phyloP scores from a whole-genome alignment of 2,797 vertebrate species.

The Coccyzus lansbergi region DNA sequence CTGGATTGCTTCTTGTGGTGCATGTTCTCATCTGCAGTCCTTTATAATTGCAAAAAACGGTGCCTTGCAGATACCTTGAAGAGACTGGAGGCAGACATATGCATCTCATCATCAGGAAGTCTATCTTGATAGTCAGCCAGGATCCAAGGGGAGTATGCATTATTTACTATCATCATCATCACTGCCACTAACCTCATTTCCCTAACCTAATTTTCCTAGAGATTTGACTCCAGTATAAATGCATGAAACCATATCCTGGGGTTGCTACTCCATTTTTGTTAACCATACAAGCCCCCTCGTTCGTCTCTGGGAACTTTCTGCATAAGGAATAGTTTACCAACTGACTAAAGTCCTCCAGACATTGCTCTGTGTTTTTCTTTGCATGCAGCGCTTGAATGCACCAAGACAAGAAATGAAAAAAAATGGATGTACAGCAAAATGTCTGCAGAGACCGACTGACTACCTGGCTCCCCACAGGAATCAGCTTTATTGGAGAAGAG shows the following conservation, averaged over 20 bases:
- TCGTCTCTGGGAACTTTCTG: neutral
- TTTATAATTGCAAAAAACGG: constrained; percentile 61
- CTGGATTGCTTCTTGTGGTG: constrained; percentile 32
- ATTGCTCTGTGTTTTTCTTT: neutral
- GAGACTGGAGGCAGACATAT: constrained; percentile 54
- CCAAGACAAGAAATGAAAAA: neutral
- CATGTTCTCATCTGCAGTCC: constrained; percentile 49
- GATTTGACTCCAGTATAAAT: constrained; percentile 22
- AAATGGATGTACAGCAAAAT: neutral
- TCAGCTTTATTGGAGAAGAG: neutral
- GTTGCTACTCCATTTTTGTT: neutral
- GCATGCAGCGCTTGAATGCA: neutral
- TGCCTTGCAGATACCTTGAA: constrained; percentile 56
- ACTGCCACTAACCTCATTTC: neutral
- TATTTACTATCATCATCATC: constrained; percentile 45
- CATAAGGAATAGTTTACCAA: neutral
- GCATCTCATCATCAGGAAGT: constrained; percentile 57
- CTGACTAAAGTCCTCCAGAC: neutral
- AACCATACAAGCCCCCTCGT: neutral
- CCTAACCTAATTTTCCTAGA: constrained; percentile 32
- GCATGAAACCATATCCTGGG: neutral
- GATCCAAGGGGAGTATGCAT: constrained; percentile 3
- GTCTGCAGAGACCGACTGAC: neutral
- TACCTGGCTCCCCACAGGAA: neutral
- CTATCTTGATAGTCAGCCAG: constrained; percentile 61